phyloP scores from a whole-genome alignment of 2,797 vertebrate genomes.

The Galagoides demidoff region DNA sequence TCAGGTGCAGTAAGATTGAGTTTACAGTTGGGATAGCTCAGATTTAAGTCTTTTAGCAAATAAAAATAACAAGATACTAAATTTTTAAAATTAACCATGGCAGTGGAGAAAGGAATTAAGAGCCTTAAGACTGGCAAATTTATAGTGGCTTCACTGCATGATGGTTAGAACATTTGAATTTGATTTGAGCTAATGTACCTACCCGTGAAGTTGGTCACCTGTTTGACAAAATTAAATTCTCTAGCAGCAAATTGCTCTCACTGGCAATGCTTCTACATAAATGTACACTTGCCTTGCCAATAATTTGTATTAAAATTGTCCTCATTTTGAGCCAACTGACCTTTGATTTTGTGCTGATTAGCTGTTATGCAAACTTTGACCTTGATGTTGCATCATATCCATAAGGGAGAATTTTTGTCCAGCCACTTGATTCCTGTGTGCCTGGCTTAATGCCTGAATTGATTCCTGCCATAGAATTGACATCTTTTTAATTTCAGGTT shows the following conservation, averaged over 20 bases:
- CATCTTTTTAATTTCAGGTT: neutral
- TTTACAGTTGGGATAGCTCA: neutral
- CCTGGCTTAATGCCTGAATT: slow-evolving; percentile 15
- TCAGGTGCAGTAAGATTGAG: neutral
- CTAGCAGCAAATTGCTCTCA: slow-evolving; percentile 6
- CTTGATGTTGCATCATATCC: neutral
- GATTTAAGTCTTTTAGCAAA: neutral
- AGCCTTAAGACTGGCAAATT: neutral
- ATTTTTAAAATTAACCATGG: neutral
- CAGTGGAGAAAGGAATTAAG: neutral
- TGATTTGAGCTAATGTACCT: neutral
- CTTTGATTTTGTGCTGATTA: slow-evolving; percentile 53
- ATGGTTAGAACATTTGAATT: slow-evolving; percentile 18
- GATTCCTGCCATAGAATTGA: neutral
- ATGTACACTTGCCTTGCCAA: neutral
- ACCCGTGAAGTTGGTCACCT: slow-evolving; percentile 9
- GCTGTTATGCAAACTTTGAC: slow-evolving; percentile 46
- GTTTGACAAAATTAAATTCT: slow-evolving; percentile 46
- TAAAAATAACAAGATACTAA: neutral
- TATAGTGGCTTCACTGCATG: neutral
- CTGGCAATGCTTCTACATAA: slow-evolving; percentile 6
- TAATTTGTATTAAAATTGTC: slow-evolving; percentile 54
- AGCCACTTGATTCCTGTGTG: neutral
- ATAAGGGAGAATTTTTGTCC: neutral
- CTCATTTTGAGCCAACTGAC: slow-evolving; percentile 24